Percentiles rank a stretch among this genome's conserved stretches.
These are phyloP conservation scores for Pandemis cinnamomeana DNA, from an alignment of 2,888 invertebrate species.

Conservation along the genomic window DNA sequence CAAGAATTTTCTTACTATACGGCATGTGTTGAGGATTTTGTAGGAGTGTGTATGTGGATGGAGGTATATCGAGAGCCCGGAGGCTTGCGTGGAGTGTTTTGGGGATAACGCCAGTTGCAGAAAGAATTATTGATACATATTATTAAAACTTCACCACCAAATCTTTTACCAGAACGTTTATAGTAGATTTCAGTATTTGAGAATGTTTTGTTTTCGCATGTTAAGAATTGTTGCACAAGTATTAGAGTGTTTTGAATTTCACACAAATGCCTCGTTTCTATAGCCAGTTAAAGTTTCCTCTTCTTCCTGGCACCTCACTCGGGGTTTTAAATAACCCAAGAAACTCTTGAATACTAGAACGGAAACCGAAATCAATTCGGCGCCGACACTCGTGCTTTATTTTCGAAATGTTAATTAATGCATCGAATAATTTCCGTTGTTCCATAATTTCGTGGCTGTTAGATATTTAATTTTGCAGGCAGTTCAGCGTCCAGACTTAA, in stretches of 20 bases:
- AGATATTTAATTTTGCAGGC: conserved; percentile 51
- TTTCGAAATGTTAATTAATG: conserved; percentile 33
- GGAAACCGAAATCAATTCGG: conserved; percentile 18
- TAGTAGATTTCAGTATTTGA: background rate
- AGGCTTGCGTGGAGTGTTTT: too few relatives aligned
- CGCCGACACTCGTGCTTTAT: conserved; percentile 22
- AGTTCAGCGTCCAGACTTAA: conserved; percentile 58
- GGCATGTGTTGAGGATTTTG: too few relatives aligned
- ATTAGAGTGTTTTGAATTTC: background rate
- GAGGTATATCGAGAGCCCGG: too few relatives aligned
- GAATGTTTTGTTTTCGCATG: background rate
- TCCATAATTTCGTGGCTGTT: conserved; percentile 35
- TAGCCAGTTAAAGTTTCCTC: background rate
- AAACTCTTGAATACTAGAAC: background rate
- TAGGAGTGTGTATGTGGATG: too few relatives aligned
- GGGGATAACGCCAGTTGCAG: too few relatives aligned
- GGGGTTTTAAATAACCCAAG: background rate
- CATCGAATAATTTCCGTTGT: conserved; percentile 40
- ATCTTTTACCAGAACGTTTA: background rate
- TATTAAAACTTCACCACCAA: background rate
- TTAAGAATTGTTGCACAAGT: background rate
- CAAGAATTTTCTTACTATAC: too few relatives aligned
- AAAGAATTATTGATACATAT: too few relatives aligned
- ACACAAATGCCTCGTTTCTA: background rate
- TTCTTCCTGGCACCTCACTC: background rate